phyloP scores from a whole-genome alignment of 2,888 invertebrate genomes.

The Pristionchus fissidentatus region DNA sequence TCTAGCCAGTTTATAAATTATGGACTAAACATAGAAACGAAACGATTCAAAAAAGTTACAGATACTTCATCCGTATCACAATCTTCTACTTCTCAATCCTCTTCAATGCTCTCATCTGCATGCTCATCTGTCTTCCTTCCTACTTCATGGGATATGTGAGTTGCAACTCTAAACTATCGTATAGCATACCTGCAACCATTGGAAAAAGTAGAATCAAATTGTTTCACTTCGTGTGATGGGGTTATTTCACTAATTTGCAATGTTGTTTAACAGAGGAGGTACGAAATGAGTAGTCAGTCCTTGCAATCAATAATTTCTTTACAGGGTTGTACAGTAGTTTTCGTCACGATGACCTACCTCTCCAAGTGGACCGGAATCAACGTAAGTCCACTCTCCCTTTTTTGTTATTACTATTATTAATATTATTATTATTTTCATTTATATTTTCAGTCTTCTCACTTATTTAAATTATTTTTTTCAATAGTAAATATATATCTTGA shows the following conservation, averaged over 20 bases:
- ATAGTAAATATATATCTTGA: too few relatives aligned
- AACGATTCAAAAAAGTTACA: too few relatives aligned
- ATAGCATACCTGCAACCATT: too few relatives aligned
- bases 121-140: conserved; percentile 58
- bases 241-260: too few relatives aligned
- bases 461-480: neutral
- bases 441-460: neutral
- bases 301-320: neutral
- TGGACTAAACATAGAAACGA: too few relatives aligned
- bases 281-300: neutral
- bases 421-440: neutral
- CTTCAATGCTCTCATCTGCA: conserved; percentile 58
- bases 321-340: conserved; percentile 16
- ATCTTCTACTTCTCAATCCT: conserved; percentile 62
- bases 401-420: neutral
- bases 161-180: neutral
- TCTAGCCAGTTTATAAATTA: too few relatives aligned
- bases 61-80: conserved; percentile 56
- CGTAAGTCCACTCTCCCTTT: conserved; percentile 44
- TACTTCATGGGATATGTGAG: conserved; percentile 56
- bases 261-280: too few relatives aligned
- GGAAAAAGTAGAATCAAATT: too few relatives aligned
- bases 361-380: conserved; percentile 60
- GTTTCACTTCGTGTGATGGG: neutral
- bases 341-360: neutral